Base-by-base conservation (phyloP, 2,113 vertebrate species). In the Melanerpes aurifrons region DNA sequence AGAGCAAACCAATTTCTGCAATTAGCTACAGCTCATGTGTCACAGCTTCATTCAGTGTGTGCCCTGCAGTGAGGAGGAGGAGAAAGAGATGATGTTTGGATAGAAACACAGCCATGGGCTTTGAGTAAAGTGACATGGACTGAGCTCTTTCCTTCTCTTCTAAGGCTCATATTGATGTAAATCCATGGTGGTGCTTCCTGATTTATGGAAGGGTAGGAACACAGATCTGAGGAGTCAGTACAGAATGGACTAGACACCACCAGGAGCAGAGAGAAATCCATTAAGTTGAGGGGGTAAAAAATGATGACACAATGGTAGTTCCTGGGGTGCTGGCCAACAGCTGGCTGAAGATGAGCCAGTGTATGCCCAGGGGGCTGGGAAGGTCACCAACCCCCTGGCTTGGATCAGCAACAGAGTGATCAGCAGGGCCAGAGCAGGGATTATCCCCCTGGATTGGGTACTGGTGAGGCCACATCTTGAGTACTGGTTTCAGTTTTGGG, bases 91-190 rank as follows among this genome's bases (percentile, higher is more conserved):
- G 68, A 26, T 35, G 63, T 54, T 50, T 78, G 32, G 76, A 73
- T 75, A 58, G 24, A 78, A 92, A 89, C n/a, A 45, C 19, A 80
- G 35, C 28, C 25, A 32, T 74, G 72, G 48, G 48, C 66, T 80
- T 74, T 82, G 64, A 89, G 71, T 53, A 67, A 91, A 94, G 78
- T 61, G 19, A 58, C 18, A 45, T 14, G 19, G 67, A 69, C 40
- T 69, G 86, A 86, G 79, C 81, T 29, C 94, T 62, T 70, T 80
- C 94, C 58, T 70, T 80, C 43, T 76, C n/a, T 58, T 56, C 48
- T 25, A 80, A n/a, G 40, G 13, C 14, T 80, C 35, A 6, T 0
- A 0, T 17, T 54, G 70, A 10, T 54, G 35, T 63, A 59, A 71
- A 48, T 48, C 66, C 35, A 62, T 26, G 61, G 40, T 14, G 31